Evolutionary conservation across 92 coral and sea anemone species (phyloP).

Genomic region (Porites divaricata): DNA sequence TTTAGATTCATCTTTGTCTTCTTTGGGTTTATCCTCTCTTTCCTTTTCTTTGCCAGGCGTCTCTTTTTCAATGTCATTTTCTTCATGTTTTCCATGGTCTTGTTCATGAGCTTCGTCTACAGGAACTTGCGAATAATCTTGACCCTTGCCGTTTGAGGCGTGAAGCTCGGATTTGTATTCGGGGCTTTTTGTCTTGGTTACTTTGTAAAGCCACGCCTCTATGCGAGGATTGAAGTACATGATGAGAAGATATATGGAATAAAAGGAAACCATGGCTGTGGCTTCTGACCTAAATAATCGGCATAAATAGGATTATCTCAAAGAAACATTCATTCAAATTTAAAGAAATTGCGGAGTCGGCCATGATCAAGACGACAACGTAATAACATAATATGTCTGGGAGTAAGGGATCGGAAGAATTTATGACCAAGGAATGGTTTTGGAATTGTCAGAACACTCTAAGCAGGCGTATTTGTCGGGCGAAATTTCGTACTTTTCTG

Average conservation of each 20-base stretch:
- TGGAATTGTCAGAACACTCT: too few relatives aligned
- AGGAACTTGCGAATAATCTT: conserved; percentile 19
- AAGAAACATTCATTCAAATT: not conserved
- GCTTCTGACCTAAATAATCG: conserved; percentile 88
- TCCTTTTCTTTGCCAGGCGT: conserved; percentile 14
- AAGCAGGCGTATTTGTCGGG: too few relatives aligned
- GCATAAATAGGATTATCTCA: not conserved
- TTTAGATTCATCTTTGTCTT: not conserved
- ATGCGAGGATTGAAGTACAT: conserved; percentile 97
- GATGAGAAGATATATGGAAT: conserved; percentile 89
- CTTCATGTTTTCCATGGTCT: conserved; percentile 32
- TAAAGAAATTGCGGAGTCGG: too few relatives aligned
- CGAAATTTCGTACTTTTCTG: too few relatives aligned
- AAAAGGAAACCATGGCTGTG: conserved; percentile 94
- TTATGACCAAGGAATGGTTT: too few relatives aligned
- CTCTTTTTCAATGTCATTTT: conserved; percentile 6
- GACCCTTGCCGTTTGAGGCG: conserved; percentile 40
- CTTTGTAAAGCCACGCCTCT: conserved; percentile 81
- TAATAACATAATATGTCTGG: too few relatives aligned
- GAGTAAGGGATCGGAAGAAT: too few relatives aligned
- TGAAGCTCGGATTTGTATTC: conserved; percentile 89
- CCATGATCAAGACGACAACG: not conserved
- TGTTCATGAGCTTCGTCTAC: conserved; percentile 4
- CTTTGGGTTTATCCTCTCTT: not conserved
- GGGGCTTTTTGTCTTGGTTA: conserved; percentile 88